Conservation (phyloP, 2,113 vertebrate species). For the Gymnogyps californianus region DNA sequence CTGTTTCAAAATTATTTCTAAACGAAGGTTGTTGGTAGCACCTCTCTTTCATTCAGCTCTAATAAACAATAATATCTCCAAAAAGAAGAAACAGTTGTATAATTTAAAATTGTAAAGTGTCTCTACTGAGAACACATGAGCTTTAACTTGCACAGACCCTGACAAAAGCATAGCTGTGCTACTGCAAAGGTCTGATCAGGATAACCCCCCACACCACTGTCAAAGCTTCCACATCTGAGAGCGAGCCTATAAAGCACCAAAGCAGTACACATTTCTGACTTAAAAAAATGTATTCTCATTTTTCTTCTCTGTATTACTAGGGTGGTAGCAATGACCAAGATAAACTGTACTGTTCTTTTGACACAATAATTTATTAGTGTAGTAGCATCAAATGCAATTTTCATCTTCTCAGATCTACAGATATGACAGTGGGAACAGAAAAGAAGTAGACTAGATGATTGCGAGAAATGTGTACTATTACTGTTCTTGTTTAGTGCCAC, state of each 20-base stretch:
- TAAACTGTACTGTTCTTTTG: neutral
- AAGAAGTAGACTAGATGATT: neutral
- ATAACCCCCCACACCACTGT: neutral
- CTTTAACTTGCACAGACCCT: neutral
- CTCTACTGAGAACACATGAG: neutral
- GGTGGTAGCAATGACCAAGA: neutral
- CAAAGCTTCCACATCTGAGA: neutral
- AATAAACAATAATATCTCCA: neutral
- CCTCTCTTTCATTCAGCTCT: neutral
- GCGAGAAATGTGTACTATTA: neutral
- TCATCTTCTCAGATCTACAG: neutral
- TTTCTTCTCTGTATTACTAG: neutral
- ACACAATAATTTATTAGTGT: neutral
- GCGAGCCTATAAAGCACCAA: neutral
- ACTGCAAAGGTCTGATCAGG: neutral
- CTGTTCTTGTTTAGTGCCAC: neutral
- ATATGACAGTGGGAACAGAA: neutral
- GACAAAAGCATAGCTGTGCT: neutral
- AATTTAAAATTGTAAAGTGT: neutral
- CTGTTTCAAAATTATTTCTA: neutral
- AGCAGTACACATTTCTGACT: neutral
- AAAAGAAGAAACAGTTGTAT: neutral
- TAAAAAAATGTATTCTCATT: neutral
- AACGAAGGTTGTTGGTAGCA: neutral
- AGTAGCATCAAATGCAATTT: neutral